Percentiles rank a stretch among this genome's conserved stretches.
These are phyloP conservation scores for Promerops cafer DNA, from an alignment of 2,113 vertebrate species.

Conservation along the genomic window DNA sequence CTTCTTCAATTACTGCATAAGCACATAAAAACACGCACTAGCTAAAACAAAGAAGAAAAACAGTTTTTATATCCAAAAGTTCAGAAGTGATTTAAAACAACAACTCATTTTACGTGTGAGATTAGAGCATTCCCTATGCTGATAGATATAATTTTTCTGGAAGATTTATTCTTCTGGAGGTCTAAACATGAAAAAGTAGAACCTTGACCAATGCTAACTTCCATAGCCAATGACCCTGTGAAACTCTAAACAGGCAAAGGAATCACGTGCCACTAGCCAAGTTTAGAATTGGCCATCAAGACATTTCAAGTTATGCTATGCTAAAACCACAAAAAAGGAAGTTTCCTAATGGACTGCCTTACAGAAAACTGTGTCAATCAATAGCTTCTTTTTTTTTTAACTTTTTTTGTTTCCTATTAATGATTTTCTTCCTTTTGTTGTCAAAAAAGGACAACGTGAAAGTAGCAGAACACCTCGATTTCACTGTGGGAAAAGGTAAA, in stretches of 20 bases:
- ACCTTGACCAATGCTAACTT: background rate
- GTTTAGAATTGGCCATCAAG: background rate
- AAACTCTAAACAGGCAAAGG: background rate
- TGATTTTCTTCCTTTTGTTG: background rate
- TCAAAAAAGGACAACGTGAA: background rate
- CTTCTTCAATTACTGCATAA: background rate
- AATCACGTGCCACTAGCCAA: background rate
- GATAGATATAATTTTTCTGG: background rate
- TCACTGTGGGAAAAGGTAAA: background rate
- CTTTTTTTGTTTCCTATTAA: background rate
- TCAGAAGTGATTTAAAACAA: background rate
- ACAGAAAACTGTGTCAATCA: background rate
- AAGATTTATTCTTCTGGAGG: background rate
- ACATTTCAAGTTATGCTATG: background rate
- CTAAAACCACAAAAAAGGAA: background rate
- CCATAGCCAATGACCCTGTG: background rate
- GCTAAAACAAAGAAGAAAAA: background rate
- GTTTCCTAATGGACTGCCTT: background rate
- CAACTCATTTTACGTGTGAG: accelerated
- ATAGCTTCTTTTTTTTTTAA: background rate
- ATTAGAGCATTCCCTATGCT: background rate
- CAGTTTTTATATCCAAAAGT: background rate
- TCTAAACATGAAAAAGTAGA: background rate
- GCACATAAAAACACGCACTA: background rate
- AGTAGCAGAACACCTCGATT: background rate